phyloP scores from a whole-genome alignment of 2,113 vertebrate genomes.

The Phalacrocorax pelagicus region DNA sequence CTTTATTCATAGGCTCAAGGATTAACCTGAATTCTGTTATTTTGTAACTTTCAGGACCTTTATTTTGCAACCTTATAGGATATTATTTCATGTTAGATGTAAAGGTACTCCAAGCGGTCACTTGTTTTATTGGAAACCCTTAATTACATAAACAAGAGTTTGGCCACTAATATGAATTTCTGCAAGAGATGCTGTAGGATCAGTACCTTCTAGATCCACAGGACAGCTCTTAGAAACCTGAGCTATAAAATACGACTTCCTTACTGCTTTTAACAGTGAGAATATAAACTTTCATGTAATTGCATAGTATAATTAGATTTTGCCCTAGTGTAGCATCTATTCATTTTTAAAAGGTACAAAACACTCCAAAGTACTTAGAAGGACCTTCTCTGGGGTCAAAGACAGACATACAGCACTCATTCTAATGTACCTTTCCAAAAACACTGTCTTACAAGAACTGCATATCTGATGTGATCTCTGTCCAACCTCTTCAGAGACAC shows the following conservation, averaged over 20 bases:
- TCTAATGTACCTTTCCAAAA: background rate
- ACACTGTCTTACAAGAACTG: background rate
- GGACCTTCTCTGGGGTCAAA: background rate
- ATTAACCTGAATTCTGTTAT: background rate
- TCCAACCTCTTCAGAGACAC: background rate
- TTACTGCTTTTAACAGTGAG: background rate
- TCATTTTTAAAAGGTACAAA: background rate
- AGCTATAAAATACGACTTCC: background rate
- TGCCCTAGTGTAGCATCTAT: background rate
- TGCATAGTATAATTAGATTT: background rate
- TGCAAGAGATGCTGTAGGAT: background rate
- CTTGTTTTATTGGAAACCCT: background rate
- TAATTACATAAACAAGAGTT: background rate
- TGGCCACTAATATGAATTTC: background rate
- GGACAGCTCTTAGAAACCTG: background rate
- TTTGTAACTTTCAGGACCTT: background rate
- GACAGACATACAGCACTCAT: accelerated
- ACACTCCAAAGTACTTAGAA: background rate
- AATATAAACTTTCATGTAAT: background rate
- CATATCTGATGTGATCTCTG: background rate
- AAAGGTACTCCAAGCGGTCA: background rate
- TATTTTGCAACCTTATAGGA: background rate
- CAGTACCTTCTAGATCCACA: background rate
- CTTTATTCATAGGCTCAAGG: background rate
- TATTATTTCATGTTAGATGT: background rate